Evolutionary conservation across 2,797 vertebrate species (phyloP).

Genomic region (Periparus ater): DNA sequence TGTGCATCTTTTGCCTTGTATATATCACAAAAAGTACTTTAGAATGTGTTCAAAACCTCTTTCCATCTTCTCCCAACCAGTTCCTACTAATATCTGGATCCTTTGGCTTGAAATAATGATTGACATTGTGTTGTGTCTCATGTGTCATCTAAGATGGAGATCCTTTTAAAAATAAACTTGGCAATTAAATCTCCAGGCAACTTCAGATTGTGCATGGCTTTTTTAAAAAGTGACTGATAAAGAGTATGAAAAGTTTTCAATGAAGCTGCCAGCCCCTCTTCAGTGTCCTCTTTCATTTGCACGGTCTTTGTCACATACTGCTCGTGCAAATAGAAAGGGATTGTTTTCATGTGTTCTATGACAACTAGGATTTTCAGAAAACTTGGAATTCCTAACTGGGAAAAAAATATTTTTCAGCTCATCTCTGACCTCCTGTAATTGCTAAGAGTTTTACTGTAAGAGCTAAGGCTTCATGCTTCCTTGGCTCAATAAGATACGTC

Average conservation of each 20-base stretch:
- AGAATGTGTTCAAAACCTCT: not conserved
- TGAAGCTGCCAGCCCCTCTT: not conserved
- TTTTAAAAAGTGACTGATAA: not conserved
- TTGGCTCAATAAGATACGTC: not conserved
- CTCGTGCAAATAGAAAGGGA: not conserved
- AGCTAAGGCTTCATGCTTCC: not conserved
- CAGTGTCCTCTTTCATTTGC: not conserved
- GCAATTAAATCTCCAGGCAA: not conserved
- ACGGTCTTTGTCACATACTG: not conserved
- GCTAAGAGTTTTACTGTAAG: not conserved
- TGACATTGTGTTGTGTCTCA: not conserved
- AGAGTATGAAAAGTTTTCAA: not conserved
- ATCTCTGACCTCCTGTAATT: not conserved
- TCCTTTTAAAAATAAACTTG: conserved; percentile 38
- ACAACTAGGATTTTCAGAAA: not conserved
- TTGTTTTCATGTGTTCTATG: not conserved
- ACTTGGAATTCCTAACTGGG: not conserved
- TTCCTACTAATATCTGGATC: not conserved
- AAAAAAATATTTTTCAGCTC: not conserved
- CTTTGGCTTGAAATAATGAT: not conserved
- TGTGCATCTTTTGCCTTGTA: not conserved
- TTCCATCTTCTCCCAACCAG: not conserved
- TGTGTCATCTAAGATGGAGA: not conserved
- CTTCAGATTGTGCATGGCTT: not conserved
- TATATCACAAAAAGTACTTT: not conserved